These are phyloP conservation scores for Tamias sibiricus DNA, from an alignment of 2,113 vertebrate species.

Conservation along the genomic window DNA sequence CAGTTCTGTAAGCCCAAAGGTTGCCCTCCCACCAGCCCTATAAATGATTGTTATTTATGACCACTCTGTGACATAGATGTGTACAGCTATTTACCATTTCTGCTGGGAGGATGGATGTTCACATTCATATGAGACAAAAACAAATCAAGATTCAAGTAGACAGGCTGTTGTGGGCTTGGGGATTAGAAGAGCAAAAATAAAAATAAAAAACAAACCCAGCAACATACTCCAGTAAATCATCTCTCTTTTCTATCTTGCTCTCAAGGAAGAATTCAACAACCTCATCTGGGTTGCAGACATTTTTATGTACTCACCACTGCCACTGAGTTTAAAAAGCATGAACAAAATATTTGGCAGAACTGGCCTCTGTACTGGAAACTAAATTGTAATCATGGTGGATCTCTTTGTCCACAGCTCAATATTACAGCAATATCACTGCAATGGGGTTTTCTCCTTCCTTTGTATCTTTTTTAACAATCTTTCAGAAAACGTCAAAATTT, in stretches of 20 bases:
- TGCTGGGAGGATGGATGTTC: slow-evolving; percentile 76
- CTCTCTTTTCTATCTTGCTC: slow-evolving; percentile 66
- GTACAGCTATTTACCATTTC: slow-evolving; percentile 77
- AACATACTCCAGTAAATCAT: slow-evolving; percentile 73
- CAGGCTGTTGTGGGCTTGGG: slow-evolving; percentile 63
- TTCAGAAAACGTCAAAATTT: slow-evolving; percentile 51
- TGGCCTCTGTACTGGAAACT: slow-evolving; percentile 48
- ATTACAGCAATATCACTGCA: background rate
- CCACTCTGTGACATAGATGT: slow-evolving; percentile 49
- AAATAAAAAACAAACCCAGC: slow-evolving; percentile 77
- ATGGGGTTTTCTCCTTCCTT: background rate
- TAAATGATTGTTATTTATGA: slow-evolving; percentile 79
- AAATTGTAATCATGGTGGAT: background rate
- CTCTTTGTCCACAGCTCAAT: slow-evolving; percentile 8
- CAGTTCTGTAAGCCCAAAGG: slow-evolving; percentile 57
- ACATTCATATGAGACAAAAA: slow-evolving; percentile 78
- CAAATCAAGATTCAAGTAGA: slow-evolving; percentile 80
- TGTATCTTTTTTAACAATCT: background rate
- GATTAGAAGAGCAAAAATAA: slow-evolving; percentile 80
- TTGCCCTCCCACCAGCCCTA: slow-evolving; percentile 68
- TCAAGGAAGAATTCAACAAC: slow-evolving; percentile 77
- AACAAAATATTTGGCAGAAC: slow-evolving; percentile 55
- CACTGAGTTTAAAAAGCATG: slow-evolving; percentile 71
- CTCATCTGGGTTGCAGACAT: slow-evolving; percentile 72
- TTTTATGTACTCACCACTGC: slow-evolving; percentile 73